These are phyloP conservation scores for Andrena fulva DNA, from an alignment of 2,888 invertebrate species.

Conservation along the genomic window DNA sequence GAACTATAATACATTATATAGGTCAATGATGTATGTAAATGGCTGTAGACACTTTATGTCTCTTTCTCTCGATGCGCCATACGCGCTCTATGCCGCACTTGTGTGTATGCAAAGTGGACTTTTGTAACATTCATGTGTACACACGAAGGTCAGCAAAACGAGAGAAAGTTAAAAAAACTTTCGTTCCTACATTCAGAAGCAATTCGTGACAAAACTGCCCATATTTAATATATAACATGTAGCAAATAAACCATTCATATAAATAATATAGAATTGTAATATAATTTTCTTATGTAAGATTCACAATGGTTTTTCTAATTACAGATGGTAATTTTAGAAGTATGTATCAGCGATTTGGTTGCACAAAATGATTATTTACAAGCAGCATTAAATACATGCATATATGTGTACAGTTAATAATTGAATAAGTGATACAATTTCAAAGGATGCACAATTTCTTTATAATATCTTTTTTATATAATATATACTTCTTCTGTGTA, in stretches of 20 bases:
- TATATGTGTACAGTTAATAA: conserved; percentile 22
- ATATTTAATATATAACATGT: neutral
- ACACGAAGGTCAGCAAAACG: neutral
- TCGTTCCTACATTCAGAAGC: neutral
- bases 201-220: neutral
- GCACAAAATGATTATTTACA: conserved; percentile 36
- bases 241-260: neutral
- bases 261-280: neutral
- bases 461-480: conserved; percentile 5
- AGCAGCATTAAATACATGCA: conserved; percentile 19
- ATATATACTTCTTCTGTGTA: conserved; percentile 18
- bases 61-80: neutral
- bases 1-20: conserved; percentile 10
- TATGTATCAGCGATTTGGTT: conserved; percentile 28
- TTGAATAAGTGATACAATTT: conserved; percentile 6
- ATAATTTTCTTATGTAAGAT: conserved; percentile 3
- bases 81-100: neutral
- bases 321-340: conserved; percentile 2
- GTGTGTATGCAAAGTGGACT: neutral
- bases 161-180: neutral
- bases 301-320: conserved; percentile 1
- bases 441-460: conserved; percentile 11
- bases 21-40: neutral
- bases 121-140: neutral
- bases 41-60: neutral